Conservation (phyloP, 2,888 invertebrate genomes). For the Metallyticus violacea region DNA sequence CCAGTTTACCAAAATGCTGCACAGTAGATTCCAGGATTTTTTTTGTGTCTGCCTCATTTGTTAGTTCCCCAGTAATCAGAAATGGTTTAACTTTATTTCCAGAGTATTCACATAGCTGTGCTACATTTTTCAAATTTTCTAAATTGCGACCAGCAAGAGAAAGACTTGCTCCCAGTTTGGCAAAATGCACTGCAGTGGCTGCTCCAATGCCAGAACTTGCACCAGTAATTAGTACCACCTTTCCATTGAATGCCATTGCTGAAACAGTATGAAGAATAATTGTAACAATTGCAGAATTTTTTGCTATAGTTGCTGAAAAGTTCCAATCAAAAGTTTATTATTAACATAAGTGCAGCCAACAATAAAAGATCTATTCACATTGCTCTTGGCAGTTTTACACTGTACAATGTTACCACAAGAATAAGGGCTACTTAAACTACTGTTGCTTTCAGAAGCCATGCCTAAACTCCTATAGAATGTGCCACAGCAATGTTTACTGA, state of each 20-base stretch:
- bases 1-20: slow-evolving; percentile 70
- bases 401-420: too few relatives aligned
- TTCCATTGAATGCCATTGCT: slow-evolving; percentile 62
- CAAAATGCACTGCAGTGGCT: slow-evolving; percentile 74
- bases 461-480: too few relatives aligned
- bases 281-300: too few relatives aligned
- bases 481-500: too few relatives aligned
- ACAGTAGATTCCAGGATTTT: slow-evolving; percentile 70
- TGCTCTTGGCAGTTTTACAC: too few relatives aligned
- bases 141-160: slow-evolving; percentile 68
- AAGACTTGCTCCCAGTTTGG: slow-evolving; percentile 70
- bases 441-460: too few relatives aligned
- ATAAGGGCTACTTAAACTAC: too few relatives aligned
- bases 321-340: too few relatives aligned
- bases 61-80: slow-evolving; percentile 66
- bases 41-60: slow-evolving; percentile 69
- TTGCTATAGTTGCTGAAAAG: background rate
- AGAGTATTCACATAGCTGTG: slow-evolving; percentile 52
- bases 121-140: slow-evolving; percentile 63
- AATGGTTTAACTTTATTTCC: slow-evolving; percentile 49
- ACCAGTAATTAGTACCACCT: slow-evolving; percentile 73
- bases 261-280: too few relatives aligned
- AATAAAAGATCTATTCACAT: too few relatives aligned
- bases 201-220: slow-evolving; percentile 86
- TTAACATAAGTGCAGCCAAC: too few relatives aligned